These are phyloP conservation scores for Camelus bactrianus DNA, from an alignment of 2,113 vertebrate genomes.

Conservation along the genomic window DNA sequence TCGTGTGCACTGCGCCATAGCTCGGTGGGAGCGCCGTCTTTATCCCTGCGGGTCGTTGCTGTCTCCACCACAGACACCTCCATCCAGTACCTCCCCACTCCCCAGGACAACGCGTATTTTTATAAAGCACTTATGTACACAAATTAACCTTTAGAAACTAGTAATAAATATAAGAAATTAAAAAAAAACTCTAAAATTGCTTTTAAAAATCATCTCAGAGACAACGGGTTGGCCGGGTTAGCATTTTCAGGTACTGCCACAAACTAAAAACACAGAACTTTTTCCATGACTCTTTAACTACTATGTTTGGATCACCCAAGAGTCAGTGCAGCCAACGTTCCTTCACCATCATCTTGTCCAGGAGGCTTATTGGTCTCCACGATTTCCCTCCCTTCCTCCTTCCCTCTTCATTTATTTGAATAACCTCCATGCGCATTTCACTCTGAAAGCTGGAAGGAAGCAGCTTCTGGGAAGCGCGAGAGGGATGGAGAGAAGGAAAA, in stretches of 20 bases:
- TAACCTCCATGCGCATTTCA: background rate
- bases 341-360: background rate
- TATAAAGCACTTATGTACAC: constrained; percentile 16
- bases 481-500: background rate
- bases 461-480: background rate
- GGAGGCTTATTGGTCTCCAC: background rate
- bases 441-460: background rate
- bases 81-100: background rate
- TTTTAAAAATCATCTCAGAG: constrained; percentile 43
- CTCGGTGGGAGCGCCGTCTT: background rate
- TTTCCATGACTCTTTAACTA: background rate
- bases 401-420: background rate
- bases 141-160: background rate
- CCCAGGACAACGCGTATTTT: background rate
- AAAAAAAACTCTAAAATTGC: background rate
- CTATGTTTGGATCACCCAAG: background rate
- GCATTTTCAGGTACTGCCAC: background rate
- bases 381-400: background rate
- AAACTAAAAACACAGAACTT: background rate
- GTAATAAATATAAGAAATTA: background rate
- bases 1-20: background rate
- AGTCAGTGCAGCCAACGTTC: background rate
- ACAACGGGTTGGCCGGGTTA: background rate
- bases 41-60: background rate
- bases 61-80: background rate